These are phyloP conservation scores for Colletes gigas DNA, from an alignment of 1,140 invertebrate species.

Conservation along the genomic window DNA sequence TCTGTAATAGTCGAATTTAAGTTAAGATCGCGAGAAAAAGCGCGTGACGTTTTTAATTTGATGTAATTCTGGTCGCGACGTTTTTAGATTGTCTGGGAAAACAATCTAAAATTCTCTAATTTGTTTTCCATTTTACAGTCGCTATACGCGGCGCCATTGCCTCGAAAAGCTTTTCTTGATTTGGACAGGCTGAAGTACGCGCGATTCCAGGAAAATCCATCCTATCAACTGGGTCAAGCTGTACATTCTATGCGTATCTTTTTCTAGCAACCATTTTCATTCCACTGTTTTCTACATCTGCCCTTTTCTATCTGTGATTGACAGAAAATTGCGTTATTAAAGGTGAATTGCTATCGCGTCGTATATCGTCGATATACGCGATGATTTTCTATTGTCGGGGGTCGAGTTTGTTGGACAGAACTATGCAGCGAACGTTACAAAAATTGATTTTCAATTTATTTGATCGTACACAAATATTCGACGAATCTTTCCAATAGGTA, in stretches of 20 bases:
- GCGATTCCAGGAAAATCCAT: constrained; percentile 54
- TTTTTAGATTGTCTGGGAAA: constrained; percentile 36
- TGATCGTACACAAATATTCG: too few relatives aligned
- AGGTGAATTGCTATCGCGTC: constrained; percentile 30
- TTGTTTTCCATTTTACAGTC: constrained; percentile 60
- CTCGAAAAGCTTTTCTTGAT: constrained; percentile 61
- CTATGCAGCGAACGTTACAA: not conserved
- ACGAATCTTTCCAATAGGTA: too few relatives aligned
- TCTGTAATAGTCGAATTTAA: too few relatives aligned
- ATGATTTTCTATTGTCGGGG: too few relatives aligned
- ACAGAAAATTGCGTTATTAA: constrained; percentile 43
- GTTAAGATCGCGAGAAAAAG: not conserved
- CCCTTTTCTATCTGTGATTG: constrained; percentile 25
- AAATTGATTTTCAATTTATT: too few relatives aligned
- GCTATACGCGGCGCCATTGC: constrained; percentile 41
- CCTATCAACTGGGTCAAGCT: constrained; percentile 59
- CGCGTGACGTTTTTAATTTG: constrained; percentile 24
- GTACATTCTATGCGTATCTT: constrained; percentile 57
- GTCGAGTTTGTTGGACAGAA: not conserved
- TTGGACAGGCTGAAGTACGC: constrained; percentile 60
- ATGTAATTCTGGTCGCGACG: not conserved
- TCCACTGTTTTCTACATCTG: constrained; percentile 31
- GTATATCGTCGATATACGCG: not conserved
- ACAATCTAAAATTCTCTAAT: constrained; percentile 48
- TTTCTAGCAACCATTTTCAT: constrained; percentile 41